Percentiles rank a stretch among this genome's conserved stretches.
These are phyloP conservation scores for Emydura subglobosa DNA, from an alignment of 2,113 vertebrate species.

Conservation along the genomic window DNA sequence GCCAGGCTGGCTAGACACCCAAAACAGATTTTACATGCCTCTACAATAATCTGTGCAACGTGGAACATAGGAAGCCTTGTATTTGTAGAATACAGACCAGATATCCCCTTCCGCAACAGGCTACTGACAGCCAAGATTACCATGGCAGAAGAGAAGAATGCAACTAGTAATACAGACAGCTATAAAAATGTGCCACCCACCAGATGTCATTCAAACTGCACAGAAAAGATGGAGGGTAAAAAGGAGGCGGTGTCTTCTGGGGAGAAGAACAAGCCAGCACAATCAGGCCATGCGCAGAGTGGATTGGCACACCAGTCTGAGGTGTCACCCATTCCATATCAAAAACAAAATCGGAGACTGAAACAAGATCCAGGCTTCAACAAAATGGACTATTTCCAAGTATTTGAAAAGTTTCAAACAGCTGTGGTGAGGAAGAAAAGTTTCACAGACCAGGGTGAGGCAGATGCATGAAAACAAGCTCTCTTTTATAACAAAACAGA, in stretches of 20 bases:
- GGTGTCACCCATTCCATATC: neutral
- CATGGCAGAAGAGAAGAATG: neutral
- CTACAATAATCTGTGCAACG: accelerated
- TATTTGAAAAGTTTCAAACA: conserved; percentile 59
- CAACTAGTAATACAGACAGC: neutral
- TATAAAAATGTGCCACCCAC: neutral
- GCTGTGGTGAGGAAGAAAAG: conserved; percentile 68
- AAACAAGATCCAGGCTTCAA: conserved; percentile 68
- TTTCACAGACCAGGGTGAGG: neutral
- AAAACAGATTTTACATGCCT: accelerated
- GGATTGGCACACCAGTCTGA: neutral
- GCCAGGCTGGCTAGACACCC: neutral
- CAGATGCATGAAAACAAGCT: conserved; percentile 68
- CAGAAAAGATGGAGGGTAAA: accelerated
- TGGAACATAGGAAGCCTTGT: neutral
- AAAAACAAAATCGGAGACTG: conserved; percentile 60
- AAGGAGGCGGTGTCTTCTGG: neutral
- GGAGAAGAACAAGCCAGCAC: neutral
- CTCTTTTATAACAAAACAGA: conserved; percentile 73
- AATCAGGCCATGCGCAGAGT: neutral
- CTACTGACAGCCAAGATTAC: accelerated
- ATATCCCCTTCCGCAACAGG: accelerated
- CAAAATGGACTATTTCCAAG: conserved; percentile 73
- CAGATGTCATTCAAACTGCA: conserved; percentile 5
- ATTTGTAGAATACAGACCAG: neutral